phyloP scores from a whole-genome alignment of 2,797 vertebrate genomes.

The Leptatherina wallacei region DNA sequence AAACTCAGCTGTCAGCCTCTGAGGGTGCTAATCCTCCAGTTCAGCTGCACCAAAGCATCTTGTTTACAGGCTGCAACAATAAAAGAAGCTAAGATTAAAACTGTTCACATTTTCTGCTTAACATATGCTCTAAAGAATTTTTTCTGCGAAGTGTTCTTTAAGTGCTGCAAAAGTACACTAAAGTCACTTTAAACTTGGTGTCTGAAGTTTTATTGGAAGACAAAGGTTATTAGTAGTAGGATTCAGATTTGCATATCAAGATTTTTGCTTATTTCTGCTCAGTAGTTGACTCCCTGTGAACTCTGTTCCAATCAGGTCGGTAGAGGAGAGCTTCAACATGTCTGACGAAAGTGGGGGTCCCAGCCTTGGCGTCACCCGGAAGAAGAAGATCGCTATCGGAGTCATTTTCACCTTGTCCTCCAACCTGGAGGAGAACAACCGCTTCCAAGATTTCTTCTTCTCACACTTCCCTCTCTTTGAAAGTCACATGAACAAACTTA shows the following conservation, averaged over 20 bases:
- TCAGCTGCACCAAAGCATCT: constrained; percentile 30
- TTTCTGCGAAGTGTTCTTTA: neutral
- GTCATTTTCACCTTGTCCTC: constrained; percentile 94
- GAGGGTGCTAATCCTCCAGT: constrained; percentile 33
- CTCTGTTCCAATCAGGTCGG: constrained; percentile 84
- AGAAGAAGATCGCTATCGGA: constrained; percentile 99
- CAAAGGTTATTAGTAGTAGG: neutral
- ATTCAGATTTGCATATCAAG: neutral
- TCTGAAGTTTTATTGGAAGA: neutral
- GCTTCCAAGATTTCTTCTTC: constrained; percentile 99
- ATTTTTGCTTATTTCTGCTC: neutral
- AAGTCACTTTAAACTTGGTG: neutral
- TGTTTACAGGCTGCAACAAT: constrained; percentile 40
- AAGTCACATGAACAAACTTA: constrained; percentile 99
- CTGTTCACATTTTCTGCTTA: neutral
- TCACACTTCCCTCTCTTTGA: constrained; percentile 99
- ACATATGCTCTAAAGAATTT: neutral
- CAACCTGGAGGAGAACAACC: constrained; percentile 91
- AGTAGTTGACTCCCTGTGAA: neutral
- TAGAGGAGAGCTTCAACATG: constrained; percentile 99
- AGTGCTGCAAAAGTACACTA: neutral
- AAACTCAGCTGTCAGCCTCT: constrained; percentile 52
- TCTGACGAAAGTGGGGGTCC: constrained; percentile 94
- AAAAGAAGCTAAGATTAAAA: constrained; percentile 8
- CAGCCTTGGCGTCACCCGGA: constrained; percentile 90